Evolutionary conservation across 2,888 invertebrate genomes (phyloP), one percentile per base, ranked within the genome.

Genomic region (Electrophaes corylata): DNA sequence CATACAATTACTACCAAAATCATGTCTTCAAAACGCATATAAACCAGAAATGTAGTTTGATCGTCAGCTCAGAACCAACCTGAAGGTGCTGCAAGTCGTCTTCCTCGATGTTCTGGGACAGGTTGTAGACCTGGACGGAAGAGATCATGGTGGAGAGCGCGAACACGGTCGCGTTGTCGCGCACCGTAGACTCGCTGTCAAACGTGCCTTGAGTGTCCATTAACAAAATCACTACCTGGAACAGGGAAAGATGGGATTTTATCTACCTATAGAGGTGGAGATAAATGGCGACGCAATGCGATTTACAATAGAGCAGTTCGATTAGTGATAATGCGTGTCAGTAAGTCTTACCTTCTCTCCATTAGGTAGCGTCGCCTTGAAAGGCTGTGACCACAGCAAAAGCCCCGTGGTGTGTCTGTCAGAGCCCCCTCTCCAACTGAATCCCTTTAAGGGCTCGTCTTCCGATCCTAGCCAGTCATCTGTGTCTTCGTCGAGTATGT

Each of bases 171-270:
- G 99, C 99, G 91, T 98, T 98, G 90, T 99, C 99, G 64, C 97
- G 95, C 10, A 99, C 98, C 1, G 99, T 99, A 54, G 98, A 98
- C 91, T 98, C 96, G 82, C 97, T 98, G 92, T 99, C 99, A 92
- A 99, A 99, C 19, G 99, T 97, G 62, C 99, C 97, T 86, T 99
- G 99, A 3, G 99, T 99, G 86, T 99, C 99, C 94, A 99, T 94
- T 72, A 99, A 90, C 64, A 98, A 93, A 31, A 98, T 94, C 59
- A 96, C 98, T 55, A 98, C 94, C 95, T 95, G 86, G 20, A 77
- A n/a, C n/a, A n/a, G n/a, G n/a, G n/a, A n/a, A n/a, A n/a, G n/a
- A n/a, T n/a, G n/a, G n/a, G n/a, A n/a, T n/a, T n/a, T n/a, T n/a
- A n/a, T n/a, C n/a, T n/a, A n/a, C n/a, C n/a, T n/a, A n/a, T n/a